These are phyloP conservation scores for Pachyrhynchus sulphureomaculatus DNA, from an alignment of 1,140 invertebrate genomes.

Conservation along the genomic window DNA sequence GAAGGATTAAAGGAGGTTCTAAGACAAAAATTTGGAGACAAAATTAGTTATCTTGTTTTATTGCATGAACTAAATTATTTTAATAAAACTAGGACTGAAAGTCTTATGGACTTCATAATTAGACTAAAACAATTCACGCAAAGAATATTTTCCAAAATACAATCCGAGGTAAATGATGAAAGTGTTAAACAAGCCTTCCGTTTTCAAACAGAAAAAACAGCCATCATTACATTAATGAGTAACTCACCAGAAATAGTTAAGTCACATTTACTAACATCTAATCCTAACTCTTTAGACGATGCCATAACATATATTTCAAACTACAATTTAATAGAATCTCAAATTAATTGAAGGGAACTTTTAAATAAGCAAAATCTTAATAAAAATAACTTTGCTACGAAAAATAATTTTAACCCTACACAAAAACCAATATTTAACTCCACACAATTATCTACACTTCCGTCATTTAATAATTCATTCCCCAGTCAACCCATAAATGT, in stretches of 20 bases:
- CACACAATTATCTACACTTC: too few species aligned
- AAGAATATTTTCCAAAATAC: slow-evolving; percentile 10
- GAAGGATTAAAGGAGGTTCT: neutral
- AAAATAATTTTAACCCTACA: too few species aligned
- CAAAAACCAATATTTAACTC: too few species aligned
- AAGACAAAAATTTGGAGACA: slow-evolving; percentile 19
- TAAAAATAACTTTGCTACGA: too few species aligned
- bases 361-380: neutral
- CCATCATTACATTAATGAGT: slow-evolving; percentile 2
- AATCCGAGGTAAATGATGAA: neutral
- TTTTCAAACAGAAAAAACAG: slow-evolving; percentile 3
- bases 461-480: too few species aligned
- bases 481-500: too few species aligned
- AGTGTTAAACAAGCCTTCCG: neutral
- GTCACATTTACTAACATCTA: neutral
- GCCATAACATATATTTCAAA: neutral
- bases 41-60: neutral
- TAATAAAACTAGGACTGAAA: slow-evolving; percentile 7
- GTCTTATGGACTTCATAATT: neutral
- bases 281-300: neutral
- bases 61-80: slow-evolving; percentile 14
- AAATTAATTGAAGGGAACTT: neutral
- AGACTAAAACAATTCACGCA: slow-evolving; percentile 9
- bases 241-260: neutral
- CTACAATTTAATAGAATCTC: neutral